Percentiles rank a stretch among this genome's conserved stretches.
These are phyloP conservation scores for Aplocera efformata DNA, from an alignment of 2,888 invertebrate genomes.

Conservation along the genomic window DNA sequence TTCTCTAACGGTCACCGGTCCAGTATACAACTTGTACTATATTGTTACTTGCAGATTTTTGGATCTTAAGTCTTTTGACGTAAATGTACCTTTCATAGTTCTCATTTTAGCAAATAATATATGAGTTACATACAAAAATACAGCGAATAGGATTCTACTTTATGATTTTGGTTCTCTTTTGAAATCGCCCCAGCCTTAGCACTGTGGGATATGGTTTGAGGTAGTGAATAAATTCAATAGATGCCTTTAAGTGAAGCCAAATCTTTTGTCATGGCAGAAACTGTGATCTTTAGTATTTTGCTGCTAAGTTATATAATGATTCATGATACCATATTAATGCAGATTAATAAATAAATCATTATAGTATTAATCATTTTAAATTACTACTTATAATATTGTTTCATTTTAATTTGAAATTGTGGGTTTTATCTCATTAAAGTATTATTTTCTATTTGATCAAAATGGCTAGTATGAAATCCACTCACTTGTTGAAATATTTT, in stretches of 20 bases:
- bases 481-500: not conserved
- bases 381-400: conserved; percentile 4
- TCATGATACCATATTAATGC: conserved; percentile 19
- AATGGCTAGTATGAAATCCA: too few species aligned
- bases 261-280: conserved; percentile 46
- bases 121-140: conserved; percentile 40
- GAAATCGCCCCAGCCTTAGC: conserved; percentile 34
- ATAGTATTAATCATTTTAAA: conserved; percentile 11
- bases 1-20: conserved; percentile 40
- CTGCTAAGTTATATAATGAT: conserved; percentile 45
- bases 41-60: conserved; percentile 57
- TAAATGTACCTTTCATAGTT: conserved; percentile 51
- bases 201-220: conserved; percentile 40
- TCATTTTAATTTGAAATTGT: not conserved
- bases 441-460: too few species aligned
- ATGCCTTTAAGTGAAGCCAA: conserved; percentile 43
- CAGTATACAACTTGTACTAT: conserved; percentile 56
- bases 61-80: conserved; percentile 70
- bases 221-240: conserved; percentile 41
- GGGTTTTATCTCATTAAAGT: too few species aligned
- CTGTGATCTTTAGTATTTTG: conserved; percentile 60
- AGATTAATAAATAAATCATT: conserved; percentile 10
- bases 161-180: conserved; percentile 52
- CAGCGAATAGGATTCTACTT: conserved; percentile 43
- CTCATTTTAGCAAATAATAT: conserved; percentile 40